Base-by-base conservation (phyloP, 1,140 invertebrate genomes). In the Palaemon carinicauda region DNA sequence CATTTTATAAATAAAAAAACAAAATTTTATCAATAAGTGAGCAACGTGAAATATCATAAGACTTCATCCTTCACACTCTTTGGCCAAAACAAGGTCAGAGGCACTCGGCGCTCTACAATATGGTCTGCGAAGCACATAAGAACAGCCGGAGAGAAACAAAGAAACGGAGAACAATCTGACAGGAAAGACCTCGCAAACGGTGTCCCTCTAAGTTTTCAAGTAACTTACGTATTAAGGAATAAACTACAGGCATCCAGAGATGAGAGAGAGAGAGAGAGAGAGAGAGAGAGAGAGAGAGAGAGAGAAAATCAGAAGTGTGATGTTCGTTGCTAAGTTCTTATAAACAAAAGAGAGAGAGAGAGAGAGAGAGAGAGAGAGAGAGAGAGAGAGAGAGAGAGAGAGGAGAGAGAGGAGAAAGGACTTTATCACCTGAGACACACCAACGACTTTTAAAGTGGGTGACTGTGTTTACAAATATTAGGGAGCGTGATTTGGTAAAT, bases 241-340 rank as follows among this genome's bases (percentile, higher is more conserved):
- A 41, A 41, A 41, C 41, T 41, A 41, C 3, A 41, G 41, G 7
- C 41, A 41, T 41, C 41, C 41, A 9, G 41, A 41, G 41, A 41
- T 5, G 60, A 69, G 60, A 69, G 60, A 69, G 60, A 69, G 60
- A 69, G 60, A 69, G 60, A 69, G 60, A 69, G 60, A 69, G 60
- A 69, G 60, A 69, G 60, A 69, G 60, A 69, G 60, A 65, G 60
- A 65, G 60, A 65, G 9, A 41, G 60, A 65, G 60, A 65, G 60
- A n/a, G 60, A 65, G 60, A 65, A n/a, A 65, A 29, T 24, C 21
- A 65, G 60, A 65, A 41, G 33, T 41, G 33, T 41, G 33, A 41
- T 41, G 33, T 41, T 41, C 9, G 9, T 41, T 41, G 9, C 33
- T 3, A 41, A 41, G 3, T 41, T 41, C 33, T 41, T 52, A 41